Percentiles rank a stretch among this genome's conserved stretches.
Evolutionary conservation across 2,888 invertebrate species (phyloP).

Genomic region (Hecatera dysodea): DNA sequence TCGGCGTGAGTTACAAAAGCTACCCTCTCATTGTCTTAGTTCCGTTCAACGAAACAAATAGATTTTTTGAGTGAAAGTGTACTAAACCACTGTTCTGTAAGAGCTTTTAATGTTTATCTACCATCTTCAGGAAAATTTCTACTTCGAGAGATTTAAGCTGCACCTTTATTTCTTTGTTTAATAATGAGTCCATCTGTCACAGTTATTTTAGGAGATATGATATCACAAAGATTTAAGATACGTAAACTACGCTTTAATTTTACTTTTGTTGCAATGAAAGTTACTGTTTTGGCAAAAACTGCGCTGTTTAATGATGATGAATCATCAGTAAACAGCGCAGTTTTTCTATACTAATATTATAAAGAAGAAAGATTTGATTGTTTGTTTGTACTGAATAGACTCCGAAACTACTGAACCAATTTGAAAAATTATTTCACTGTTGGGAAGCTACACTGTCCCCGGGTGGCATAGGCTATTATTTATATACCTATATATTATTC

Average conservation of each 20-base stretch:
- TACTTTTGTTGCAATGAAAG: conserved; percentile 25
- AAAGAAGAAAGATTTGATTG: too few species aligned
- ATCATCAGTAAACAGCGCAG: conserved; percentile 7
- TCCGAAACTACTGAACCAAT: too few species aligned
- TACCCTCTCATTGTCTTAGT: conserved; percentile 77
- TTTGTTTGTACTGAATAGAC: too few species aligned
- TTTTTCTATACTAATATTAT: too few species aligned
- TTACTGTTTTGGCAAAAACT: conserved; percentile 2
- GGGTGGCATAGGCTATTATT: too few species aligned
- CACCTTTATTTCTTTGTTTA: conserved; percentile 22
- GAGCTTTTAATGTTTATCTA: conserved; percentile 69
- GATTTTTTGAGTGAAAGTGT: conserved; percentile 83
- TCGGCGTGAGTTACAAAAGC: conserved; percentile 71
- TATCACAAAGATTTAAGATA: conserved; percentile 42
- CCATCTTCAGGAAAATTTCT: conserved; percentile 47
- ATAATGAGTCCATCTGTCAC: conserved; percentile 38
- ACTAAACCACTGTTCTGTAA: conserved; percentile 73
- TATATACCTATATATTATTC: too few species aligned
- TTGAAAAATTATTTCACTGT: too few species aligned
- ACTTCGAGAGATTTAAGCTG: conserved; percentile 14
- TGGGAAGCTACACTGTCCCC: too few species aligned
- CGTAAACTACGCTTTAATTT: conserved; percentile 10
- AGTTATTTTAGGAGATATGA: conserved; percentile 28
- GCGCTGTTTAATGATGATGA: too few species aligned
- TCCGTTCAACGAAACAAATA: conserved; percentile 76